Conservation (phyloP, 2,888 invertebrate species). For the Allygus modestus region DNA sequence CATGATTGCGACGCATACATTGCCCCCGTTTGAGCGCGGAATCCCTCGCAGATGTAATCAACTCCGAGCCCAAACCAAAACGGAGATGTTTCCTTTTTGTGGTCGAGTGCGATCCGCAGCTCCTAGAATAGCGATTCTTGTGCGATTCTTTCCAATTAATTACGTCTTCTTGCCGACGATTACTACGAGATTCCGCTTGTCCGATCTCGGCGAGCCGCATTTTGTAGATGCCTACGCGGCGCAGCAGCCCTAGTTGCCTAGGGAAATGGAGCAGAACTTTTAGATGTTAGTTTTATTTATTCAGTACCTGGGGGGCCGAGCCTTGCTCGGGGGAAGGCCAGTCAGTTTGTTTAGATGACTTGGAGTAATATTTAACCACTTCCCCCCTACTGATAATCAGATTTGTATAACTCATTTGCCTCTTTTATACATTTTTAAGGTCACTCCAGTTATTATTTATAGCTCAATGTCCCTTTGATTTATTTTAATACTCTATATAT, state of each 20-base stretch:
- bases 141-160: slow-evolving; percentile 33
- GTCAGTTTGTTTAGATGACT: too few relatives aligned
- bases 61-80: slow-evolving; percentile 11
- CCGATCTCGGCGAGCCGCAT: neutral
- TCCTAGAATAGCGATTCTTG: slow-evolving; percentile 15
- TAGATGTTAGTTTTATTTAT: too few relatives aligned
- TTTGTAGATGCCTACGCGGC: neutral
- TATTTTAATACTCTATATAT: too few relatives aligned
- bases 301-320: too few relatives aligned
- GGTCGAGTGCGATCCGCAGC: neutral
- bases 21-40: neutral
- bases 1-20: neutral
- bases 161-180: slow-evolving; percentile 14
- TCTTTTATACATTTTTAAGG: too few relatives aligned
- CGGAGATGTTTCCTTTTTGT: slow-evolving; percentile 25
- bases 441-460: too few relatives aligned
- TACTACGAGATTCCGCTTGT: neutral
- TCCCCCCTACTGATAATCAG: too few relatives aligned
- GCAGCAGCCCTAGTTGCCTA: neutral
- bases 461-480: too few relatives aligned
- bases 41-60: neutral
- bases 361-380: too few relatives aligned
- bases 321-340: too few relatives aligned
- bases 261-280: too few relatives aligned
- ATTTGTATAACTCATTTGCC: too few relatives aligned